phyloP scores from a whole-genome alignment of 2,113 vertebrate species.

The Gila orcuttii region DNA sequence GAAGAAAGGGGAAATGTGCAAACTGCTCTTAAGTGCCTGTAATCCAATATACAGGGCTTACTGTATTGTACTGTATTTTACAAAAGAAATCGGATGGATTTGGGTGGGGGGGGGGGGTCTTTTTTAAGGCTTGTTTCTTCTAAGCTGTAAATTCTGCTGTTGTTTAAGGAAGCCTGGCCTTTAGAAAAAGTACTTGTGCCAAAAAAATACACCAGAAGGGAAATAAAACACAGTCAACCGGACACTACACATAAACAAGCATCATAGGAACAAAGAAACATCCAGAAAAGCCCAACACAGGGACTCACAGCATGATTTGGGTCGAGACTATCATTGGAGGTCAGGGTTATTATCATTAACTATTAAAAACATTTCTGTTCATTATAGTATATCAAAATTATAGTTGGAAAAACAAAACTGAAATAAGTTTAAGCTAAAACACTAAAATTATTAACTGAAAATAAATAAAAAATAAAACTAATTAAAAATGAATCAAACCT shows the following conservation, averaged over 20 bases:
- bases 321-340: no score
- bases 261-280: neutral
- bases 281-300: neutral
- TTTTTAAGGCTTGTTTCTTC: neutral
- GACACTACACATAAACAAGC: neutral
- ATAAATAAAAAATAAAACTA: no score
- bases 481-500: no score
- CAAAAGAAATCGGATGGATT: slow-evolving; percentile 46
- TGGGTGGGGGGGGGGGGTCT: neutral
- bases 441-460: neutral
- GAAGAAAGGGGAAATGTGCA: slow-evolving; percentile 76
- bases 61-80: slow-evolving; percentile 64
- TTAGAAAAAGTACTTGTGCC: neutral
- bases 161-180: neutral
- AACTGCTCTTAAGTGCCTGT: slow-evolving; percentile 70
- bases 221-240: neutral
- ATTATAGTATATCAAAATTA: no score
- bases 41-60: slow-evolving; percentile 72
- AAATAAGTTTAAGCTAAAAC: no score
- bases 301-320: neutral
- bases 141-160: slow-evolving; percentile 18
- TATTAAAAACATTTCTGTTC: no score
- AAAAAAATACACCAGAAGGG: neutral
- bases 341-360: no score
- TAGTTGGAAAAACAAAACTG: no score